Evolutionary conservation across 1,140 invertebrate genomes (phyloP).

Genomic region (Cotesia typhae): DNA sequence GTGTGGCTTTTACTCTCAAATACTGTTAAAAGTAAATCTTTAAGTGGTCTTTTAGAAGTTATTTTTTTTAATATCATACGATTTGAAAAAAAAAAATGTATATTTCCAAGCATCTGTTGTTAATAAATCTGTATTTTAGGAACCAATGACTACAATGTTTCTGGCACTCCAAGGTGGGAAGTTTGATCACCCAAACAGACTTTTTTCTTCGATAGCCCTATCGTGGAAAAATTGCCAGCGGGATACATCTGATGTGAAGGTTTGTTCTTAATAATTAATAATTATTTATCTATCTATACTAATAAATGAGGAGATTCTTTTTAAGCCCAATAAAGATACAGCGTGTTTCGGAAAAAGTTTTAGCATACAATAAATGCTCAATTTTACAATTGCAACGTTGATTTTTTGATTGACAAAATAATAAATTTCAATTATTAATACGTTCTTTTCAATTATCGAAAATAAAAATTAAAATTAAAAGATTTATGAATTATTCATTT

Average conservation of each 20-base stretch:
- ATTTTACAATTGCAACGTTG: too few species aligned
- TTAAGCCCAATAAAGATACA: too few species aligned
- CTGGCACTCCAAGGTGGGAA: constrained; percentile 97
- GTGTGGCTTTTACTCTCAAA: background rate
- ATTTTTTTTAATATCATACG: too few species aligned
- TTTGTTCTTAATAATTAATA: constrained; percentile 53
- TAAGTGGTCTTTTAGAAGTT: constrained; percentile 53
- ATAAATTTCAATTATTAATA: too few species aligned
- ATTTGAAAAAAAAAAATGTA: background rate
- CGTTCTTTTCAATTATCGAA: too few species aligned
- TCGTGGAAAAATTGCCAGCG: constrained; percentile 99
- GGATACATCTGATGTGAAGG: constrained; percentile 98
- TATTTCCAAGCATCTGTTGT: background rate
- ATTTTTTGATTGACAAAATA: too few species aligned
- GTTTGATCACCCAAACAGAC: constrained; percentile 96
- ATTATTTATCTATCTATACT: too few species aligned
- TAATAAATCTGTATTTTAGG: constrained; percentile 68
- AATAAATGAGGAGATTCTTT: too few species aligned
- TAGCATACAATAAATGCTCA: too few species aligned
- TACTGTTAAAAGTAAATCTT: constrained; percentile 49
- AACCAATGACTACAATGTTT: constrained; percentile 99
- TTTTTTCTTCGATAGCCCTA: constrained; percentile 92
- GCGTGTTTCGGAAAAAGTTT: too few species aligned
- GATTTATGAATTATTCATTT: too few species aligned
- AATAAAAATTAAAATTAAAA: too few species aligned